Evolutionary conservation across 2,797 vertebrate genomes (phyloP).

Genomic region (Darevskia mixta): DNA sequence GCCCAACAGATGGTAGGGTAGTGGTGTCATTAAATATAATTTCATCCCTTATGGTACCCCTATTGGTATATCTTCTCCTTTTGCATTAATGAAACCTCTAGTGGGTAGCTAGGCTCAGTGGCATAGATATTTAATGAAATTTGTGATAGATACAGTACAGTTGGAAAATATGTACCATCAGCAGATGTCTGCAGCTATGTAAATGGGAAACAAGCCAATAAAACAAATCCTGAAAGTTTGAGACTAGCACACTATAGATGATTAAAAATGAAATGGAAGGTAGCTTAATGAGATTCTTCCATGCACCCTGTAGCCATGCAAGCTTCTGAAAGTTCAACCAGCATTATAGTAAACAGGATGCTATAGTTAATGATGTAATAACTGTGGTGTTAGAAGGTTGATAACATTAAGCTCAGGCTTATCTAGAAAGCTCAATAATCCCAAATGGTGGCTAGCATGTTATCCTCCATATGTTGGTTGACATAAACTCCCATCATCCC

Average conservation of each 20-base stretch:
- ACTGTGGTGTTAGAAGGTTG: neutral
- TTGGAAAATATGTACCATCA: slow-evolving; percentile 31
- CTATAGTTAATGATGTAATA: neutral
- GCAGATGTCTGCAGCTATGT: slow-evolving; percentile 43
- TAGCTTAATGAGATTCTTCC: slow-evolving; percentile 33
- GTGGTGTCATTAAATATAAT: slow-evolving; percentile 62
- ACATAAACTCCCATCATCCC: no score
- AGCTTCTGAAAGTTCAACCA: slow-evolving; percentile 16
- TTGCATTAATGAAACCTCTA: slow-evolving; percentile 63
- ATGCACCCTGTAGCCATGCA: slow-evolving; percentile 28
- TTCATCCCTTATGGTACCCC: slow-evolving; percentile 49
- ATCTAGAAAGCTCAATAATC: neutral
- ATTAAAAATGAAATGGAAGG: slow-evolving; percentile 46
- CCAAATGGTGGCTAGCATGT: no score
- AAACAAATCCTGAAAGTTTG: slow-evolving; percentile 41
- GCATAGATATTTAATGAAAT: slow-evolving; percentile 52
- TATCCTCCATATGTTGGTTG: no score
- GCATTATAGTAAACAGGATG: rapidly evolving
- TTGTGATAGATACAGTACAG: slow-evolving; percentile 50
- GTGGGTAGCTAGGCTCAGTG: slow-evolving; percentile 33
- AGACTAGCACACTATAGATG: neutral
- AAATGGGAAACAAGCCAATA: slow-evolving; percentile 27
- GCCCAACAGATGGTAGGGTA: slow-evolving; percentile 60
- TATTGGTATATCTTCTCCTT: slow-evolving; percentile 50
- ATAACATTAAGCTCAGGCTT: neutral